Percentiles rank a stretch among this genome's conserved stretches.
Evolutionary conservation across 1,140 invertebrate species (phyloP).

Genomic region (Lucilia sericata): DNA sequence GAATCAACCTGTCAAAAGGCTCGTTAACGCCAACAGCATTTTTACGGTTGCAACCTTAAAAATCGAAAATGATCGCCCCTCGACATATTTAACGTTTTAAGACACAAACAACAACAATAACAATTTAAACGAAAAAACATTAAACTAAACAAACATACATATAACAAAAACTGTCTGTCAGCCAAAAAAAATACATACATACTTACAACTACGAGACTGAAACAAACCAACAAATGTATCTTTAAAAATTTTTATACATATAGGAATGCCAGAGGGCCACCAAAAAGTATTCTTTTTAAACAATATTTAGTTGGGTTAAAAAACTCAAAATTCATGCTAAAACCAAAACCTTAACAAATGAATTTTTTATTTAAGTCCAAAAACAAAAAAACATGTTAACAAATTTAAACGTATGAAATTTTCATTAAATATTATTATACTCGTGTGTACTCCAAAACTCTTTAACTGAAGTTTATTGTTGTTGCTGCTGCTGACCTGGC

Average conservation of each 20-base stretch:
- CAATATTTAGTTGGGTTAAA: background rate
- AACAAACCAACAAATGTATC: background rate
- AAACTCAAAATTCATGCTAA: background rate
- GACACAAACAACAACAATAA: conserved; percentile 33
- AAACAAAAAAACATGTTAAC: conserved; percentile 37
- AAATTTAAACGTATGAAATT: conserved; percentile 47
- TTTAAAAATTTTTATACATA: background rate
- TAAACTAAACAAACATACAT: background rate
- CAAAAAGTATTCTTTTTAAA: background rate
- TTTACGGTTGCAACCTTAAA: conserved; percentile 52
- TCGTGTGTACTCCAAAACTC: background rate
- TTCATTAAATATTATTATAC: conserved; percentile 47
- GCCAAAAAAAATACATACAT: background rate
- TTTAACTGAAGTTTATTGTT: background rate
- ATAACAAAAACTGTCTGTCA: too few species aligned
- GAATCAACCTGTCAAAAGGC: conserved; percentile 68
- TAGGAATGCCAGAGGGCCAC: conserved; percentile 37
- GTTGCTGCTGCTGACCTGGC: conserved; percentile 46
- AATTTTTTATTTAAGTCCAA: background rate
- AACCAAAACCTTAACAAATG: background rate
- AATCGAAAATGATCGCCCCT: conserved; percentile 50
- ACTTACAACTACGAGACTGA: background rate
- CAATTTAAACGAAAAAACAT: background rate
- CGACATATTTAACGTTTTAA: conserved; percentile 34
- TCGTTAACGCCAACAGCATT: conserved; percentile 67